Conservation (phyloP, 2,113 vertebrate species). For the Aleadryas rufinucha region DNA sequence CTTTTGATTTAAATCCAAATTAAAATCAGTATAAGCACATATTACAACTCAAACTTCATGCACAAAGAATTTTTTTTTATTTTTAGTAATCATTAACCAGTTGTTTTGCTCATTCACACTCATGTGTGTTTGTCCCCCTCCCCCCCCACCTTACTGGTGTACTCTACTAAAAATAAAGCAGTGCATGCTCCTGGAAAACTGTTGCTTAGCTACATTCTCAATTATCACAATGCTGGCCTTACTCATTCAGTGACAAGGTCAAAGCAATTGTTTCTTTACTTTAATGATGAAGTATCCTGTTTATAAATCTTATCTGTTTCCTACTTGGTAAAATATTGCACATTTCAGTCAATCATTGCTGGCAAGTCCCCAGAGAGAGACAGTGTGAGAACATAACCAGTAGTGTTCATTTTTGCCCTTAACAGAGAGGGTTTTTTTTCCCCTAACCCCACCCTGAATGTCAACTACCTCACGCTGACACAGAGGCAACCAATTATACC, state of each 20-base stretch:
- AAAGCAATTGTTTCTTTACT: slow-evolving; percentile 54
- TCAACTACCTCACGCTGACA: not conserved
- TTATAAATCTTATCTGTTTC: slow-evolving; percentile 54
- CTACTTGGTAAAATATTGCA: slow-evolving; percentile 46
- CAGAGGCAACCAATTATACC: not conserved
- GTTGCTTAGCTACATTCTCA: slow-evolving; percentile 58
- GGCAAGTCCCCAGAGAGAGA: not conserved
- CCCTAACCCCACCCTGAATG: not conserved
- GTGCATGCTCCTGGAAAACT: slow-evolving; percentile 24
- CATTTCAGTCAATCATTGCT: slow-evolving; percentile 46
- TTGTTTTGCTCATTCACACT: not conserved
- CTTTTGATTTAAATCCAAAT: not conserved
- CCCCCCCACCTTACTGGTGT: not conserved
- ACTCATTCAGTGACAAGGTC: slow-evolving; percentile 48
- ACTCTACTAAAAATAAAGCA: slow-evolving; percentile 30
- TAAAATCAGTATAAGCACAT: not conserved
- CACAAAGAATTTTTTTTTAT: not conserved
- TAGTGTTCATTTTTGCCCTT: not conserved
- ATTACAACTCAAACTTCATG: not conserved
- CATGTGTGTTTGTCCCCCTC: not conserved
- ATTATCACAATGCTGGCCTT: slow-evolving; percentile 40
- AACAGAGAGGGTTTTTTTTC: not conserved
- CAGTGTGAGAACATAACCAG: not conserved
- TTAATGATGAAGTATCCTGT: slow-evolving; percentile 47
- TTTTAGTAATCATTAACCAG: not conserved